A percentile compares a stretch with the other conserved stretches of the same genome.
phyloP scores from a whole-genome alignment of 2,113 vertebrate species.

The Hydrolagus affinis region DNA sequence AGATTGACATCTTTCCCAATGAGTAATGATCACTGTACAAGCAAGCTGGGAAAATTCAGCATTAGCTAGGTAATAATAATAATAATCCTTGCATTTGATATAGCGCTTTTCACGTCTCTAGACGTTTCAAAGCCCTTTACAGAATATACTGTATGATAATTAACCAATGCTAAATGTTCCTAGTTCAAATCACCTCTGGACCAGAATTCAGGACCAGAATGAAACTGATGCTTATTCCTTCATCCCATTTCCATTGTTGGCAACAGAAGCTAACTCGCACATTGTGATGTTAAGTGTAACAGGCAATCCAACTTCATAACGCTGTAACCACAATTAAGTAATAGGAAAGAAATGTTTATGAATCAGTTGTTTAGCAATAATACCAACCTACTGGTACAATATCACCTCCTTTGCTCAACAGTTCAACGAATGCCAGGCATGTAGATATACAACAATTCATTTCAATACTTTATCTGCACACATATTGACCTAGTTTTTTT shows the following conservation, averaged over 20 bases:
- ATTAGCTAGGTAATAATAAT: neutral
- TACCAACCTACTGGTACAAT: neutral
- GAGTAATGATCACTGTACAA: neutral
- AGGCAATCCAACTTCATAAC: neutral
- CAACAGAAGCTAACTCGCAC: neutral
- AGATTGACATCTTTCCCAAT: neutral
- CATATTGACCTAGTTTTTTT: neutral
- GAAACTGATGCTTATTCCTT: no score
- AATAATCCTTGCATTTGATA: no score
- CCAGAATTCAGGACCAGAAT: neutral
- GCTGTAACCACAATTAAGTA: neutral
- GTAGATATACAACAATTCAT: neutral
- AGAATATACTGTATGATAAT: no score
- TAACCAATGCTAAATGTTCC: neutral
- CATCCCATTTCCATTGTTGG: no score
- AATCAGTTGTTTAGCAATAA: neutral
- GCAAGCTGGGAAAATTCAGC: neutral
- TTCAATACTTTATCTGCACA: neutral
- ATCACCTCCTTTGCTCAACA: neutral
- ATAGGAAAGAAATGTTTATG: neutral
- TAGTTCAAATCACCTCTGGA: neutral
- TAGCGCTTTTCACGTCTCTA: no score
- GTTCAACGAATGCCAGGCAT: neutral
- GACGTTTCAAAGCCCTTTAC: no score
- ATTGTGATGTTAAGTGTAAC: neutral